Evolutionary conservation across 92 coral and sea anemone species (phyloP), one percentile per base, ranked within the genome.

Genomic region (Zoanthus sociatus): DNA sequence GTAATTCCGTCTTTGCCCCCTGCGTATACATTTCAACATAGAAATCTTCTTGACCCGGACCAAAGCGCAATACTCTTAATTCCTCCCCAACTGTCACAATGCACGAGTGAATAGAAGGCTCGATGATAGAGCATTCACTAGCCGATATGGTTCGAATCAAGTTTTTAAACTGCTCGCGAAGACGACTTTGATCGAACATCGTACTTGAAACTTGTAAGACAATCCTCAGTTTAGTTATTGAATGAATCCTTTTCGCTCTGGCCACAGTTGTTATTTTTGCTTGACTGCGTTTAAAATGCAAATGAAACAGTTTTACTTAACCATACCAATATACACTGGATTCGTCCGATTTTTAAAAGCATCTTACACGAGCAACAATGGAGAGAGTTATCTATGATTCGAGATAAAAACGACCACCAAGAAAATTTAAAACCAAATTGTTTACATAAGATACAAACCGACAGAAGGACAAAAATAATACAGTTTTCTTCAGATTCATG

Each of bases 71-170:
- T 7, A 81, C 85, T 5, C 44, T 44, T 18, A 81, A 30, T 15
- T 67, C 85, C 46, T 81, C 85, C 15, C 85, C 85, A 18, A 81
- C 33, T 37, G 75, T 81, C 46, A 81, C 85, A 7, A 81, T 81
- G 26, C 85, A 67, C 20, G 85, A 81, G 17, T 81, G 85, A 45
- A 81, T 64, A 9, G 32, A 15, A 1, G 85, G 85, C 14, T 81
- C 85, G 11, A 81, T 64, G 11, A 81, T n/a, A 3, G 85, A 64
- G 73, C 85, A 64, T 4, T 66, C 75, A 31, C 45, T 66, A 16
- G n/a, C 60, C 20, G 75, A 64, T 46, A 81, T 64, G 46, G 66
- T 30, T 26, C 46, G 56, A 44, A 81, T 81, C 74, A 81, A 66
- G 16, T 61, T 66, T 67, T 81, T 81, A 16, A 81, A 81, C 74